These are phyloP conservation scores for Hiodon tergisus DNA, from an alignment of 2,113 vertebrate species.

Conservation along the genomic window DNA sequence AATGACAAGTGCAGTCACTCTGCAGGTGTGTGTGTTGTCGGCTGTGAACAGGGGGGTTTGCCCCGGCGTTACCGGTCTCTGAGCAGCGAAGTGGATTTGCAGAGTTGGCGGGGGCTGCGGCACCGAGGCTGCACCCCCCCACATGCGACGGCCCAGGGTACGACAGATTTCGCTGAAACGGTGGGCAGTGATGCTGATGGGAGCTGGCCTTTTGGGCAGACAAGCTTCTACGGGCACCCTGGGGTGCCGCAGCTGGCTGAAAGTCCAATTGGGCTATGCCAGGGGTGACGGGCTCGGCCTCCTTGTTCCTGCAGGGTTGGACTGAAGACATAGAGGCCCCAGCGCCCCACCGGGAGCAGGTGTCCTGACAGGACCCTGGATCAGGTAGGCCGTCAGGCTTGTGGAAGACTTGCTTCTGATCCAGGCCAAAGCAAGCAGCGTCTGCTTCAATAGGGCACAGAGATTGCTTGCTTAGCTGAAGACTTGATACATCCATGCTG, in stretches of 20 bases:
- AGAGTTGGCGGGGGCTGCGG: slow-evolving; percentile 41
- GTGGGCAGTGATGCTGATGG: background rate
- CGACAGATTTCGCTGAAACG: background rate
- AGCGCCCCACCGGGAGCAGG: background rate
- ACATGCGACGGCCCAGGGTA: background rate
- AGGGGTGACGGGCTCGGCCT: too few relatives aligned
- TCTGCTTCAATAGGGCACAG: slow-evolving; percentile 27
- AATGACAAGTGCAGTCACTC: too few relatives aligned
- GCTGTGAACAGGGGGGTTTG: background rate
- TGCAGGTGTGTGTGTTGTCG: too few relatives aligned
- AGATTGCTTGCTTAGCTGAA: background rate
- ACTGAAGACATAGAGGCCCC: too few relatives aligned
- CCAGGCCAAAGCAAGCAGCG: slow-evolving; percentile 34
- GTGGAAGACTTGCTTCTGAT: slow-evolving; percentile 76
- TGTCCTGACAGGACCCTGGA: background rate
- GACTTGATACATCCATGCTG: slow-evolving; percentile 57
- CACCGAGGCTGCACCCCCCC: background rate
- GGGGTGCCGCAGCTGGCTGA: too few relatives aligned
- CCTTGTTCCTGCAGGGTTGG: too few relatives aligned
- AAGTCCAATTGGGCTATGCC: too few relatives aligned
- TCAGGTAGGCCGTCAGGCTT: slow-evolving; percentile 43
- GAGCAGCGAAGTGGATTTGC: background rate
- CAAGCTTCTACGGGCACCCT: too few relatives aligned
- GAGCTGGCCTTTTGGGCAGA: background rate
- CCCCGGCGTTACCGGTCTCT: background rate